Evolutionary conservation across 2,888 invertebrate genomes (phyloP).

Genomic region (Julus scandinavius): DNA sequence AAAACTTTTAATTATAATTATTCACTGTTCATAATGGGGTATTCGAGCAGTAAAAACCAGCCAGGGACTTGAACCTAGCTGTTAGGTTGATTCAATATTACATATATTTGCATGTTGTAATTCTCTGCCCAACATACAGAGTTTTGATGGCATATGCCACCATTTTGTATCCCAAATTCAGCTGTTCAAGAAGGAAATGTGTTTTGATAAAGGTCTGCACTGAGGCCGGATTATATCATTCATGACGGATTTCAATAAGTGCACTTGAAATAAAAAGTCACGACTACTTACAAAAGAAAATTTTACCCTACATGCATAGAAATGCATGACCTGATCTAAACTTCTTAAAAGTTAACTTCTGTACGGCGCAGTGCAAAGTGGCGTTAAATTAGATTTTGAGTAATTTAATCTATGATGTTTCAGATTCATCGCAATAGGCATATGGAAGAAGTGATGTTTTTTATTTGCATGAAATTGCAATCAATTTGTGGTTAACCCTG

Average conservation of each 20-base stretch:
- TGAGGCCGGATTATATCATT: neutral
- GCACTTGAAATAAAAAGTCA: constrained; percentile 28
- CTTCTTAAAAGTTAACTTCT: neutral
- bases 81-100: neutral
- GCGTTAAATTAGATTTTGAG: constrained; percentile 9
- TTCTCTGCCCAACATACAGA: neutral
- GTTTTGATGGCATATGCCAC: neutral
- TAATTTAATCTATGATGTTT: neutral
- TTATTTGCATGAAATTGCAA: neutral
- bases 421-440: neutral
- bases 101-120: neutral
- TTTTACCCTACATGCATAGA: neutral
- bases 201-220: neutral
- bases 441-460: neutral
- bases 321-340: constrained; percentile 14
- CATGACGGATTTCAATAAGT: neutral
- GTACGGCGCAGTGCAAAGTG: neutral
- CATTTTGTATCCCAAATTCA: neutral
- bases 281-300: neutral
- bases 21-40: no score
- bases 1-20: no score
- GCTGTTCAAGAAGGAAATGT: neutral
- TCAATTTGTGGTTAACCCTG: neutral
- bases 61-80: no score
- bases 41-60: no score